These are phyloP conservation scores for Euschistus heros DNA, from an alignment of 1,140 invertebrate species.

Conservation along the genomic window DNA sequence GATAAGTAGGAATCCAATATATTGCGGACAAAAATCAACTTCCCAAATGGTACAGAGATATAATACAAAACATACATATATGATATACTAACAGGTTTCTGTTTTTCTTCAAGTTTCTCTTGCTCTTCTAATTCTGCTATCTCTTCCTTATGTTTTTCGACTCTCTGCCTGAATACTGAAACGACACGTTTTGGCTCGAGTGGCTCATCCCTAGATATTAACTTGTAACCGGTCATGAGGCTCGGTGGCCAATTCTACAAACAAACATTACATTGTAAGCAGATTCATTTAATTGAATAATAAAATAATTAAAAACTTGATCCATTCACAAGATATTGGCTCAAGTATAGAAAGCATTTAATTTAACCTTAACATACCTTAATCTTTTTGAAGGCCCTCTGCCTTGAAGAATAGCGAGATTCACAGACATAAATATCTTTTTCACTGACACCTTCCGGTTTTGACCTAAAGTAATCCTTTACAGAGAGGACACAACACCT, in stretches of 20 bases:
- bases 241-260: constrained; percentile 56
- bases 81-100: constrained; percentile 50
- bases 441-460: constrained; percentile 75
- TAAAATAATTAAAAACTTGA: too few relatives aligned
- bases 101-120: constrained; percentile 65
- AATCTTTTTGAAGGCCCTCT: constrained; percentile 86
- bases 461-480: constrained; percentile 87
- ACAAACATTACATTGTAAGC: too few relatives aligned
- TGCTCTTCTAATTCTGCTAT: constrained; percentile 72
- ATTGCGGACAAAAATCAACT: too few relatives aligned
- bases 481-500: constrained; percentile 89
- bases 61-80: too few relatives aligned
- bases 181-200: constrained; percentile 76
- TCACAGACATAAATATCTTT: constrained; percentile 97
- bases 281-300: too few relatives aligned
- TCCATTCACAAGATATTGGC: too few relatives aligned
- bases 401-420: constrained; percentile 78
- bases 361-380: constrained; percentile 60
- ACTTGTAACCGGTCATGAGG: constrained; percentile 48
- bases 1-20: too few relatives aligned
- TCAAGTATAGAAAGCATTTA: too few relatives aligned
- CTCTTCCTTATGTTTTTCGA: constrained; percentile 84
- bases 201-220: constrained; percentile 58
- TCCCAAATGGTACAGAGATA: too few relatives aligned
- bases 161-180: constrained; percentile 83